Evolutionary conservation across 2,113 vertebrate species (phyloP).

Genomic region (Chiloscyllium plagiosum): DNA sequence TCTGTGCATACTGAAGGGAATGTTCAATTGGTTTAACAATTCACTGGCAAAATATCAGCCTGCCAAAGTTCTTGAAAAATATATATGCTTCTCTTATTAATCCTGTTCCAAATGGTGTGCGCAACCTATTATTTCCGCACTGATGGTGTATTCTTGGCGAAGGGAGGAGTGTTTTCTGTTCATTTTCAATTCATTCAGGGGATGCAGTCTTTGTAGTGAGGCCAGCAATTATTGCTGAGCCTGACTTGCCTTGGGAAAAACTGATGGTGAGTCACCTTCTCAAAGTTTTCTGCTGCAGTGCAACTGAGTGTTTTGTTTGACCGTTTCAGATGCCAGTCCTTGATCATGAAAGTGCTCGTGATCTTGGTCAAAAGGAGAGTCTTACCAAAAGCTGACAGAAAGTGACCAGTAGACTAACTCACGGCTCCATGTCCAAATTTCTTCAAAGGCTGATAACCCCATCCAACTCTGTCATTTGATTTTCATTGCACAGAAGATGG

Average conservation of each 20-base stretch:
- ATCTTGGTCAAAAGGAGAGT: not conserved
- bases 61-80: not conserved
- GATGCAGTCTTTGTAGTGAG: not conserved
- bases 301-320: no score
- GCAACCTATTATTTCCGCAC: not conserved
- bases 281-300: not conserved
- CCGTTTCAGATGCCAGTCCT: not conserved
- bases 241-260: not conserved
- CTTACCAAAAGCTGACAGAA: not conserved
- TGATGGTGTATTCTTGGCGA: not conserved
- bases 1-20: not conserved
- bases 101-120: no score
- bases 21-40: not conserved
- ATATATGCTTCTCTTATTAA: not conserved
- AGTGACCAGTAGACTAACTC: not conserved
- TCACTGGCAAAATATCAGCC: not conserved
- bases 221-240: not conserved
- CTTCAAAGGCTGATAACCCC: not conserved
- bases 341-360: no score
- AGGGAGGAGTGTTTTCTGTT: not conserved
- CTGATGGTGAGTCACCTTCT: not conserved
- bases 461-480: not conserved
- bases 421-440: not conserved
- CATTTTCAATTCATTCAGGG: not conserved
- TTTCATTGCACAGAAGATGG: not conserved